Conservation (phyloP, 2,888 invertebrate genomes). For the Diachrysia chrysitis region DNA sequence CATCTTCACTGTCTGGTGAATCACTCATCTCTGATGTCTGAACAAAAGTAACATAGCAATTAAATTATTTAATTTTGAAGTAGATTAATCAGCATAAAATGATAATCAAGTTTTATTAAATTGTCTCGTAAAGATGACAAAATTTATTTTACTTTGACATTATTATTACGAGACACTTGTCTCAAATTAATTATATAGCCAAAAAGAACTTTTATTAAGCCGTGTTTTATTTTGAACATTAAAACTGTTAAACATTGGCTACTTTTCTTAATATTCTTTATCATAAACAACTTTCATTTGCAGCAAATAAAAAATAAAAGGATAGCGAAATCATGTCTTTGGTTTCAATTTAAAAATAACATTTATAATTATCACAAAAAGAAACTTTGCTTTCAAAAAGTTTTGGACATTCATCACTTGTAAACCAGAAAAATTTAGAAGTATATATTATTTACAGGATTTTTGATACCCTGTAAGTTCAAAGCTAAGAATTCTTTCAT, state of each 20-base stretch:
- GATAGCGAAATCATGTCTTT: too few species aligned
- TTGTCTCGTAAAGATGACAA: background rate
- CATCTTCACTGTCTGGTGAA: conserved; percentile 69
- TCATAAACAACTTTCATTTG: too few species aligned
- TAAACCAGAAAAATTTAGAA: background rate
- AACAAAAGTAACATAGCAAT: background rate
- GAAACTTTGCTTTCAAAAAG: background rate
- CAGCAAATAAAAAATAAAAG: too few species aligned
- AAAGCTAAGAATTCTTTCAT: background rate
- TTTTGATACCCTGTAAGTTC: background rate
- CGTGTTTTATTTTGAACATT: too few species aligned
- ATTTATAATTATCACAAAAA: background rate
- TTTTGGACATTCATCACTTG: background rate
- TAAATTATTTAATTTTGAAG: conserved; percentile 1
- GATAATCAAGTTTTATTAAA: background rate
- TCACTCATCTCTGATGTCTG: conserved; percentile 58
- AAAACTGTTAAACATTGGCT: too few species aligned
- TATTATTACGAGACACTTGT: background rate
- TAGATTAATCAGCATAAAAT: background rate
- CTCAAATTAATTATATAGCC: background rate
- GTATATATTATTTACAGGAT: background rate
- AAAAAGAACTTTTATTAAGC: background rate
- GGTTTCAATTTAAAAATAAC: too few species aligned
- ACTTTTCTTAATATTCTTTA: too few species aligned
- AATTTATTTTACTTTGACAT: background rate